Evolutionary conservation across 2,797 vertebrate species (phyloP), one percentile per base, ranked within the genome.

Genomic region (Myotis planiceps): DNA sequence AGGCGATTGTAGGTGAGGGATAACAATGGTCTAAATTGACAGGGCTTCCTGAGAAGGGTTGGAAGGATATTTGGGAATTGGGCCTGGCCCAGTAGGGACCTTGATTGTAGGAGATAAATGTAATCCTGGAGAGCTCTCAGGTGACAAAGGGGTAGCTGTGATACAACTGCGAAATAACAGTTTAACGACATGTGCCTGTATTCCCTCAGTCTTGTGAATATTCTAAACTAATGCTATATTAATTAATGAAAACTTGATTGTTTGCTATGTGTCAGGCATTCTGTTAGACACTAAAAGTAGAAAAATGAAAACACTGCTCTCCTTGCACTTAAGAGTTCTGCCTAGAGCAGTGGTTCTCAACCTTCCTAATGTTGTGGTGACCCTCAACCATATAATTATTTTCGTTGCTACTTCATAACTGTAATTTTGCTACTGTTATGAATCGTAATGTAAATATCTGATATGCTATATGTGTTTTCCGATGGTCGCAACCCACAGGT

Each of bases 1-100:
- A 39, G 2, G 7, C 34, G 6, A 0, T 34, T 39, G 0, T 8
- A 53, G 12, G 5, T 29, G 3, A 81, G 9, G 27, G 25, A 8
- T 45, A 37, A 23, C 23, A 23, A 0, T 47, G 42, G 19, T 83
- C 32, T 79, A 53, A 65, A 32, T 49, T 9, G 32, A 15, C 39
- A 58, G 90, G 42, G 16, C 32, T 66, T 65, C 5, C 27, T 37
- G n/a, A 45, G 32, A 49, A n/a, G 8, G 12, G 42, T 25, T n/a
- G 4, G 79, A 27, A 6, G 32, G 39, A 45, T 42, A 45, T 45
- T 45, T 45, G 42, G 42, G 42, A 45, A 45, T 45, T 45, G 42
- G 42, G 9, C 42, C 42, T 45, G 42, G 42, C 42, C 5, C 23
- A 8, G 21, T 39, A n/a, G 32, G 5, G 3, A 9, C 14, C 7